Evolutionary conservation across 2,113 vertebrate genomes (phyloP), one percentile per base, ranked within the genome.

Genomic region (Lamprotornis superbus): DNA sequence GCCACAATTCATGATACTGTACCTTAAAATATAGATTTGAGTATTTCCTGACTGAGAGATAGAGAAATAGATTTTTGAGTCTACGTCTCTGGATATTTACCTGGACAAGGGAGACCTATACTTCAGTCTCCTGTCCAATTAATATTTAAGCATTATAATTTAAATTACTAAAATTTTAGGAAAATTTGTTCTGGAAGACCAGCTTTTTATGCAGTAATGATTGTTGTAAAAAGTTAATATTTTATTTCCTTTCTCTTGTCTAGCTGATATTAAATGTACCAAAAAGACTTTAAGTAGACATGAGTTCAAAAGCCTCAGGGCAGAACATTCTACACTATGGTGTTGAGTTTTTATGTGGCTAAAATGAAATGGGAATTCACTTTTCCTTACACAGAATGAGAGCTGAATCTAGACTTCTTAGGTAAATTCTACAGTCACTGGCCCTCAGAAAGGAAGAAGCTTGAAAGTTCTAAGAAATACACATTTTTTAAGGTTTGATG

Each of bases 261-360:
- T 39, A 37, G 18, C 11, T 61, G 16, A 17, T 35, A 49, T 57
- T 53, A 86, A 81, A 35, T 44, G 12, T 47, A 35, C 7, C 10
- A 69, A 60, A 44, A 52, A 60, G 31, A 44, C 18, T 77, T 76
- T 30, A 55, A 44, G 16, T 2, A 78, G 17, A 39, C 3, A 5
- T 28, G 30, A 57, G 7, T 75, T 69, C 24, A 76, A 68, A 86
- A 63, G 8, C 19, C 31, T 68, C 27, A 37, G 10, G 28, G 31
- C 12, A 83, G 28, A 76, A 40, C 0, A 2, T 44, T 30, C 3
- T 46, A 19, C 19, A 18, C 1, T n/a, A 30, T 16, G 3, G 15
- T 22, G 8, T 53, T 91, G 42, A 61, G 9, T 3, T 61, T 12
- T 17, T 50, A 47, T 24, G 8, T 37, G 42, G 28, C 15, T 44